A percentile compares a stretch with the other conserved stretches of the same genome.
Conservation (phyloP, 1,140 invertebrate species). For the Bactericera cockerelli region DNA sequence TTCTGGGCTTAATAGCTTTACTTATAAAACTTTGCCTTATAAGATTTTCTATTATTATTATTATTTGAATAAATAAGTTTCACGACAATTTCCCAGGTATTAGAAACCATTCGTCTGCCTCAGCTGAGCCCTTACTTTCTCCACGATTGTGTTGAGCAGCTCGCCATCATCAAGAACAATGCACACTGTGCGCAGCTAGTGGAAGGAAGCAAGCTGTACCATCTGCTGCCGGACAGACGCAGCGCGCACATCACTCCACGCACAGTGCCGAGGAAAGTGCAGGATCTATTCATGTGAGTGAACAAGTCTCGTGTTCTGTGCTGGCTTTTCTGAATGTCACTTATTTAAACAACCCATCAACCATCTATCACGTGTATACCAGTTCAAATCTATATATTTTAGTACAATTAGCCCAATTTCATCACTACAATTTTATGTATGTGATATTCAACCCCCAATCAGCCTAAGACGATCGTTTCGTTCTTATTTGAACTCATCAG, state of each 20-base stretch:
- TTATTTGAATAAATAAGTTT: too few species aligned
- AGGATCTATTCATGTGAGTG: slow-evolving; percentile 23
- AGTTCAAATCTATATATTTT: too few species aligned
- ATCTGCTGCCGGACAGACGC: slow-evolving; percentile 35
- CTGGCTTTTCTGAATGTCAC: not conserved
- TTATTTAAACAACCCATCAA: not conserved
- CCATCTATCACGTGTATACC: not conserved
- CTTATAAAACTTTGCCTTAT: too few species aligned
- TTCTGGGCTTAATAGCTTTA: too few species aligned
- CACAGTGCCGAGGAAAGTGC: slow-evolving; percentile 29
- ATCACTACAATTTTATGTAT: too few species aligned
- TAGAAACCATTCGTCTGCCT: slow-evolving; percentile 38
- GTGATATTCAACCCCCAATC: too few species aligned
- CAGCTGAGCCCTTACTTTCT: slow-evolving; percentile 42
- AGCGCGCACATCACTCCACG: slow-evolving; percentile 27
- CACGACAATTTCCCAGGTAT: slow-evolving; percentile 30
- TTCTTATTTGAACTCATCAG: too few species aligned
- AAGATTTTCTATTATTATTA: too few species aligned
- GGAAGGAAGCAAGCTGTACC: slow-evolving; percentile 35
- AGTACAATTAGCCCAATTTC: too few species aligned
- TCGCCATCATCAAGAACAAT: slow-evolving; percentile 28
- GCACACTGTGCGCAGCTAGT: slow-evolving; percentile 31
- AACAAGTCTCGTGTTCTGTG: not conserved
- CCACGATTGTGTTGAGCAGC: slow-evolving; percentile 36
- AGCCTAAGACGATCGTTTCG: too few species aligned